Evolutionary conservation across 2,797 vertebrate species (phyloP), one percentile per base, ranked within the genome.

Genomic region (Nannoperca obscura): DNA sequence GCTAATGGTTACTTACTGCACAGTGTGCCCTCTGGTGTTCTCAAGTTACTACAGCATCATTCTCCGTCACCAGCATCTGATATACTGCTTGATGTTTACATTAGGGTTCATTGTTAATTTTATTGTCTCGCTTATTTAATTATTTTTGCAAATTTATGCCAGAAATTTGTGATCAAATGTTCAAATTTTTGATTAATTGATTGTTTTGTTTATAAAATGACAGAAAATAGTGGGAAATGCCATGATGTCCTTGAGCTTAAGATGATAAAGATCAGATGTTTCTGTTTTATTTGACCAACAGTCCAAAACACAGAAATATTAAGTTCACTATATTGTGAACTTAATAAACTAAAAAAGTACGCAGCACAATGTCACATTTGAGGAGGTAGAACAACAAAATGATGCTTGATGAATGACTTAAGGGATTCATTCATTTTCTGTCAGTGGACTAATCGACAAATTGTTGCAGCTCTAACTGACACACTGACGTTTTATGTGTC

Each of bases 11-110:
- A 59, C 71, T 71, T 40, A 74, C 78, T 44, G 69, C 46, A 17
- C 14, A 55, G 44, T 15, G 50, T 19, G 77, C 74, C 84, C 84
- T 74, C 78, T 86, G 70, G 54, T 76, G 81, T 72, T 85, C 80
- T 78, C 80, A 42, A 34, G 66, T 81, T 77, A 73, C 77, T 20
- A 60, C 71, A 64, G 66, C 68, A 42, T 36, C 76, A 68, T 42
- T 19, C 73, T 34, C 22, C 54, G 52, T 27, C 55, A 11, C 11
- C 62, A 57, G 0, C 5, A 32, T 58, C 19, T 38, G 9, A 74
- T n/a, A 2, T 14, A 10, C 3, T 15, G 34, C 14, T 47, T 4
- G 9, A 20, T 2, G 58, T 57, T 36, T 20, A 24, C 1, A 7
- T 32, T 17, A n/a, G 12, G 0, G 3, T 27, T 62, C 10, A 15